Evolutionary conservation across 37 sponge, comb jelly and placozoan species (phyloP).

Genomic region (Halisarca cf. caerulea): DNA sequence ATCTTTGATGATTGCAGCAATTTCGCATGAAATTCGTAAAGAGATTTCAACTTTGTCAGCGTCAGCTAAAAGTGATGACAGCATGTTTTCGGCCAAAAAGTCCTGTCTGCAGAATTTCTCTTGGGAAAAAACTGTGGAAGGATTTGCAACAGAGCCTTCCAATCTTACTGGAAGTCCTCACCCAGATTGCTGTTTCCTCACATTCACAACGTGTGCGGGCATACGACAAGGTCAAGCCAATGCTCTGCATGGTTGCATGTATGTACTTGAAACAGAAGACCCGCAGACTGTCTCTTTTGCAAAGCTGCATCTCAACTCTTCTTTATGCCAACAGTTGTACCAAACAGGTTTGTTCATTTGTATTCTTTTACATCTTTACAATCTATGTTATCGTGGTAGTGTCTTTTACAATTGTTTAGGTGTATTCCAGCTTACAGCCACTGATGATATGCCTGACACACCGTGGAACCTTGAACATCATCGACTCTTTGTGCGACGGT

Average conservation of each 20-base stretch:
- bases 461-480: not conserved
- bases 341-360: slow-evolving; percentile 14
- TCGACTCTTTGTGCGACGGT: not conserved
- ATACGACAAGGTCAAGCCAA: not conserved
- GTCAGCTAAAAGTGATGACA: too few species aligned
- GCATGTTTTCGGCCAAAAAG: too few species aligned
- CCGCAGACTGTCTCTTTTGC: slow-evolving; percentile 26
- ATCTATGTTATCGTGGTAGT: not conserved
- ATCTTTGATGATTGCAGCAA: too few species aligned
- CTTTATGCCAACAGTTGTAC: slow-evolving; percentile 28
- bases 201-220: too few species aligned
- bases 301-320: slow-evolving; percentile 42
- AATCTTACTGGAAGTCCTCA: too few species aligned
- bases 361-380: not conserved
- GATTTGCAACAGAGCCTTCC: too few species aligned
- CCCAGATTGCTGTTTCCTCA: too few species aligned
- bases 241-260: slow-evolving; percentile 25
- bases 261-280: slow-evolving; percentile 21
- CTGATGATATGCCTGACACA: slow-evolving; percentile 12
- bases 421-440: slow-evolving; percentile 1
- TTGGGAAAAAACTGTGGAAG: too few species aligned
- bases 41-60: too few species aligned
- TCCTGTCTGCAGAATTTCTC: too few species aligned
- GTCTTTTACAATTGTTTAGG: not conserved
- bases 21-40: too few species aligned